Evolutionary conservation across 1,140 invertebrate species (phyloP).

Genomic region (Thaumetopoea pityocampa): DNA sequence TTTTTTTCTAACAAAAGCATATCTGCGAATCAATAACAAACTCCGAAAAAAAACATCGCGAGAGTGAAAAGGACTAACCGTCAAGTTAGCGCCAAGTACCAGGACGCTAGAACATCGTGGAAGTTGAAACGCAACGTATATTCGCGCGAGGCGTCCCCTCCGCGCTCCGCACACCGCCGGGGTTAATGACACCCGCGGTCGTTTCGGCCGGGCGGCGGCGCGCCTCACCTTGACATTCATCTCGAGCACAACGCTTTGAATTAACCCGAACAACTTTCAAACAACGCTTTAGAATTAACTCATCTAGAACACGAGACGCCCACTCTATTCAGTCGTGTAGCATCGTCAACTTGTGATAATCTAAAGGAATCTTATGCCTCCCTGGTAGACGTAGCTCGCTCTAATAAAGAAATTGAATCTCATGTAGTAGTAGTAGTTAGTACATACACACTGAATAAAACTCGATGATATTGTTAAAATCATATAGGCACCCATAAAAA

Average conservation of each 20-base stretch:
- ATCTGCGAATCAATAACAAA: constrained; percentile 1
- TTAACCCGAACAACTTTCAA: constrained; percentile 47
- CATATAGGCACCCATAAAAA: constrained; percentile 1
- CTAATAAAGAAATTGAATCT: constrained; percentile 25
- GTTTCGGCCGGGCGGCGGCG: constrained; percentile 70
- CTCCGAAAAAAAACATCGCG: constrained; percentile 4
- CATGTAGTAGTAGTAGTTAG: too few relatives aligned
- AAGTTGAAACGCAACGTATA: constrained; percentile 63
- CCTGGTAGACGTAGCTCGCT: constrained; percentile 16
- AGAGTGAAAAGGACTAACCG: constrained; percentile 29
- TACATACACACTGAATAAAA: too few relatives aligned
- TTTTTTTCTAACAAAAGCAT: constrained; percentile 2
- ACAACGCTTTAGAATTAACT: constrained; percentile 23
- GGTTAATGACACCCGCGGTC: constrained; percentile 61
- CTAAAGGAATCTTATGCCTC: constrained; percentile 17
- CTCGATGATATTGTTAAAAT: too few relatives aligned
- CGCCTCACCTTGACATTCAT: constrained; percentile 75
- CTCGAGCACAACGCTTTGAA: constrained; percentile 60
- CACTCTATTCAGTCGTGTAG: constrained; percentile 16
- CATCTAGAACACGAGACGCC: constrained; percentile 13
- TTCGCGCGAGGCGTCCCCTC: constrained; percentile 67
- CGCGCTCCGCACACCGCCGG: constrained; percentile 30
- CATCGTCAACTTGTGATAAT: constrained; percentile 9
- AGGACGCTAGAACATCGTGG: constrained; percentile 52
- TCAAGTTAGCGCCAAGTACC: constrained; percentile 52